Base-by-base conservation (phyloP, 2,797 vertebrate genomes). In the Typhlichthys subterraneus region DNA sequence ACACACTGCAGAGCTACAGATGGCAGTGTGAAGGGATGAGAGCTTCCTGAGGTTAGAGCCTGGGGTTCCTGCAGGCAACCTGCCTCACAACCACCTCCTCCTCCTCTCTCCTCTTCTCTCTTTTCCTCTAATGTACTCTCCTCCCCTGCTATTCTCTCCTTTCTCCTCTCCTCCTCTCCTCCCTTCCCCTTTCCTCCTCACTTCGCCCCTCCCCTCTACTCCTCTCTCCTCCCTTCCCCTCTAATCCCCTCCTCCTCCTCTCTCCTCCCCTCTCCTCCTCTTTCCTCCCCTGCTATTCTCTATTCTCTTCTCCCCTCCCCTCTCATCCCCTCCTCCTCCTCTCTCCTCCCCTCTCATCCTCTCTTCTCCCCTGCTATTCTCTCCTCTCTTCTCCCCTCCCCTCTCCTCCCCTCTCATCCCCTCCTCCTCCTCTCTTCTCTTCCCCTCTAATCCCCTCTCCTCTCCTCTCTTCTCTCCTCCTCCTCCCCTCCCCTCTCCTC, bases 41-140 rank as follows among this genome's bases (percentile, higher is more conserved):
- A 66, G 67, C 89, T 81, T 85, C 85, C 85, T 83, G 84, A 87
- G 86, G 87, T 84, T 82, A 85, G 76, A 70, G 79, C 82, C 80
- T 80, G 71, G 73, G 75, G 68, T 50, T 81, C 82, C 82, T 82
- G 81, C 69, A 62, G 82, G 77, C 75, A 79, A 63, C 76, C 73
- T 80, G 80, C 83, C 81, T 15, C 15, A 68, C 85, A 81, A 86
- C 84, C 87, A 86, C 75, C 81, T 69, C 72, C 38, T 58, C 80
- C 77, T 70, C 81, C 80, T 46, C 61, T 80, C 69, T 52, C 75
- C 69, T 45, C 54, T 8, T 46, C 61, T 80, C 69, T 51, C 75
- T 67, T 17, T 52, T n/a, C 14, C 6, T 33, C 13, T 15, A n/a
- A n/a, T 33, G 7, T 11, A 45, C 72, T 1, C 59, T 66, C 61